Conservation (phyloP, 2,888 invertebrate species). For the Hecatera dysodea region DNA sequence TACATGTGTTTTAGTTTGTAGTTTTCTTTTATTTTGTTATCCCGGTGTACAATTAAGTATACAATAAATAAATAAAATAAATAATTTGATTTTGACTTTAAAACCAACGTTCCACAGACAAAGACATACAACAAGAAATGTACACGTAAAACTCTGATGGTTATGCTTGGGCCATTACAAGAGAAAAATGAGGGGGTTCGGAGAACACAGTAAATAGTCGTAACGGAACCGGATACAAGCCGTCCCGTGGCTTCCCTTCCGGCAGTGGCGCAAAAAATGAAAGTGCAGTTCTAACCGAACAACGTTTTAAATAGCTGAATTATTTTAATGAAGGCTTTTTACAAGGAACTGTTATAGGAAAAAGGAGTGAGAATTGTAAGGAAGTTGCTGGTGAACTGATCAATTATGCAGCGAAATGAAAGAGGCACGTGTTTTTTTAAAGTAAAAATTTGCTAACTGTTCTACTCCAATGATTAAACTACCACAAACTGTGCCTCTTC, state of each 20-base stretch:
- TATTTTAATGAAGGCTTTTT: slow-evolving; percentile 34
- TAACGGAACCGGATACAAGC: slow-evolving; percentile 53
- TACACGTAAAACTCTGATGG: neutral
- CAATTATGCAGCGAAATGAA: slow-evolving; percentile 3
- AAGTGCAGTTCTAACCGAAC: slow-evolving; percentile 61
- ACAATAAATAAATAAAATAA: too few relatives aligned
- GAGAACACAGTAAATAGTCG: slow-evolving; percentile 62
- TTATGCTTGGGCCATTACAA: slow-evolving; percentile 48
- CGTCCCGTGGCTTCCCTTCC: slow-evolving; percentile 58
- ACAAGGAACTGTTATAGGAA: slow-evolving; percentile 8
- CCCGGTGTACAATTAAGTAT: too few relatives aligned
- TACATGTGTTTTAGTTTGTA: too few relatives aligned
- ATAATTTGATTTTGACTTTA: too few relatives aligned
- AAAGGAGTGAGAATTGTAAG: neutral
- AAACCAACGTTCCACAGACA: slow-evolving; percentile 1
- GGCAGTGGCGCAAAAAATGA: slow-evolving; percentile 56
- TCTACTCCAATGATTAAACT: neutral
- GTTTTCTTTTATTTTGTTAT: too few relatives aligned
- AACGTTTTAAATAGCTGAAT: slow-evolving; percentile 57
- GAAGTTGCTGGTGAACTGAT: slow-evolving; percentile 21
- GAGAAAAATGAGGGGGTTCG: slow-evolving; percentile 28
- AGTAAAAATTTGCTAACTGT: too few relatives aligned
- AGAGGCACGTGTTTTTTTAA: neutral
- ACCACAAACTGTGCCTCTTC: neutral
- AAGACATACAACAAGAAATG: neutral